Base-by-base conservation (phyloP, 92 coral and sea anemone genomes). In the Pocillopora meandrina region DNA sequence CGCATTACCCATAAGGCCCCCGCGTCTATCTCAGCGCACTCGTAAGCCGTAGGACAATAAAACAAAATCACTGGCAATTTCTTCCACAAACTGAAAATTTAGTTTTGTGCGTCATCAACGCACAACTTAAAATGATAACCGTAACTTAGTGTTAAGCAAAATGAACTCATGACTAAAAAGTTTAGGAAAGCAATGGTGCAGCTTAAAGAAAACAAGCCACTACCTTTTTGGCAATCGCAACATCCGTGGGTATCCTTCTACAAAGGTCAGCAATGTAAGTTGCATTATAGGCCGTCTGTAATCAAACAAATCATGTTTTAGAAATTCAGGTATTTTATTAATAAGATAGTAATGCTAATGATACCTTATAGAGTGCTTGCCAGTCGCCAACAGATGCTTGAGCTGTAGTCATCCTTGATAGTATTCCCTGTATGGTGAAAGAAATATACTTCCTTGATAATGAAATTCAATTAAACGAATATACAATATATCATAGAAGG, bases 301-400 rank as follows among this genome's bases (percentile, higher is more conserved):
- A n/a, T 20, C 78, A 49, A 76, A 64, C 20, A 47, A 10, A n/a
- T 31, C 19, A 69, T 1, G 64, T 19, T 36, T 56, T 12, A 17
- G 33, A 47, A 67, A 42, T 42, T 42, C 8, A 3, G 49, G 16
- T 12, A 42, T 20, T 10, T 68, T 3, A 73, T 4, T 15, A 68
- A 47, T 23, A 52, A 15, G 31, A 59, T 20, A 55, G 3, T 17
- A 36, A 49, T 68, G 62, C 65, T 67, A 4, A 55, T 1, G 58
- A 15, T 65, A 91, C 99, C 98, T 97, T 97, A 69, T 97, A 95
- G 67, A 97, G 78, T 57, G 98, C 95, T 84, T 97, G 96, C 99
- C 99, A 97, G 75, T 97, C 99, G 10, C 95, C 94, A 34, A 95
- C 92, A 17, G 99, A 97, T n/a, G 98, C 99, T 83, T 97, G 99